These are phyloP conservation scores for Arvicanthis niloticus DNA, from an alignment of 2,113 vertebrate species.

Conservation along the genomic window DNA sequence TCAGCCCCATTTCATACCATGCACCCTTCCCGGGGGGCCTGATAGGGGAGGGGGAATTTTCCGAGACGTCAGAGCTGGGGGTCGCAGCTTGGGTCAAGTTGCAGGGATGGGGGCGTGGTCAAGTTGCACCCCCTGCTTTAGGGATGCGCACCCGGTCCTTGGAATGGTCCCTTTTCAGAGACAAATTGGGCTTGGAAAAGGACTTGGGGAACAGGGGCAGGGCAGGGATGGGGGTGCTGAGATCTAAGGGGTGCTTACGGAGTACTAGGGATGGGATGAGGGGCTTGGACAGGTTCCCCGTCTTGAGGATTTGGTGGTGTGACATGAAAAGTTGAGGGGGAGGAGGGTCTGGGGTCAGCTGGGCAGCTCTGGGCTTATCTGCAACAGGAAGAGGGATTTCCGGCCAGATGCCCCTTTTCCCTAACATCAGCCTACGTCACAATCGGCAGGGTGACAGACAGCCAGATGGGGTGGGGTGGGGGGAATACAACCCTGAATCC, in stretches of 20 bases:
- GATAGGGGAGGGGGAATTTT: conserved; percentile 81
- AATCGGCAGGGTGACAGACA: conserved; percentile 49
- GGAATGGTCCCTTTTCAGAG: background rate
- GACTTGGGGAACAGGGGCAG: background rate
- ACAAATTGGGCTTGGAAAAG: background rate
- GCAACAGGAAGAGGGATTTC: conserved; percentile 80
- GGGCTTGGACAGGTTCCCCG: background rate
- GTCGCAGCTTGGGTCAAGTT: conserved; percentile 73
- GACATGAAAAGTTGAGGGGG: conserved; percentile 30
- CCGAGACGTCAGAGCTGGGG: conserved; percentile 79
- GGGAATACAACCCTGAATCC: background rate
- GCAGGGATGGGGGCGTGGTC: conserved; percentile 69
- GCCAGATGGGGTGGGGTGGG: background rate
- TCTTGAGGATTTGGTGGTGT: conserved; percentile 58
- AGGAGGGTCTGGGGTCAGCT: conserved; percentile 63
- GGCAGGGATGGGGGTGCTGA: background rate
- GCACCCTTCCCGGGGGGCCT: conserved; percentile 82
- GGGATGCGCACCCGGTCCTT: background rate
- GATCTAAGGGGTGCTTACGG: background rate
- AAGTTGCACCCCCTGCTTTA: background rate
- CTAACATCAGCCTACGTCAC: conserved; percentile 66
- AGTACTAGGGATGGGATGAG: background rate
- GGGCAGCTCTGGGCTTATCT: conserved; percentile 68
- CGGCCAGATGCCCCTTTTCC: conserved; percentile 70
- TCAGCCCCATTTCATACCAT: conserved; percentile 80